These are phyloP conservation scores for Corythoichthys intestinalis DNA, from an alignment of 2,113 vertebrate species.

Conservation along the genomic window DNA sequence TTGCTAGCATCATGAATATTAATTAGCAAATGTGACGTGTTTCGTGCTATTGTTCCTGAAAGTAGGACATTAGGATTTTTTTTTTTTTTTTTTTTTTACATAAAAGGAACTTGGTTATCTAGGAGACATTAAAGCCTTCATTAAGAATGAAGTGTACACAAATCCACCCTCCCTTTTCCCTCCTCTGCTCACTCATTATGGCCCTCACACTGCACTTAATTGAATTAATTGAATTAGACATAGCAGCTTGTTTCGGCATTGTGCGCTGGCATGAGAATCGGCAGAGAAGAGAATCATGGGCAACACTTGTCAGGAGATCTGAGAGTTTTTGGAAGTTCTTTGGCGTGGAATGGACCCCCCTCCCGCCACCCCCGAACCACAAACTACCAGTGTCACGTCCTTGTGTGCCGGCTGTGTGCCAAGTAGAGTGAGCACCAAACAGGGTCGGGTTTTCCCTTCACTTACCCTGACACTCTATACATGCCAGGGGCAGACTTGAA, in stretches of 20 bases:
- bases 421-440: constrained; percentile 26
- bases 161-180: constrained; percentile 15
- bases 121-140: constrained; percentile 60
- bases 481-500: neutral
- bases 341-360: constrained; percentile 27
- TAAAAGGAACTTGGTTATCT: constrained; percentile 60
- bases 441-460: constrained; percentile 11
- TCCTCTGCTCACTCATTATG: constrained; percentile 70
- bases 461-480: neutral
- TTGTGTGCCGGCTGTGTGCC: constrained; percentile 39
- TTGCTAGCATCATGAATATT: too few species aligned
- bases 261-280: constrained; percentile 75
- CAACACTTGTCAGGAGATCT: constrained; percentile 72
- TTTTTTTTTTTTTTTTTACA: constrained; percentile 14
- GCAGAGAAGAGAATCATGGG: constrained; percentile 57
- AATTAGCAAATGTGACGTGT: too few species aligned
- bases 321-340: constrained; percentile 45
- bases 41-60: neutral
- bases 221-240: constrained; percentile 84
- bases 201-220: constrained; percentile 75
- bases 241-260: constrained; percentile 78
- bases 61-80: neutral
- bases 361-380: neutral
- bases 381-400: constrained; percentile 37
- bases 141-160: constrained; percentile 34